phyloP scores from a whole-genome alignment of 2,888 invertebrate species.

The Steinernema hermaphroditum region DNA sequence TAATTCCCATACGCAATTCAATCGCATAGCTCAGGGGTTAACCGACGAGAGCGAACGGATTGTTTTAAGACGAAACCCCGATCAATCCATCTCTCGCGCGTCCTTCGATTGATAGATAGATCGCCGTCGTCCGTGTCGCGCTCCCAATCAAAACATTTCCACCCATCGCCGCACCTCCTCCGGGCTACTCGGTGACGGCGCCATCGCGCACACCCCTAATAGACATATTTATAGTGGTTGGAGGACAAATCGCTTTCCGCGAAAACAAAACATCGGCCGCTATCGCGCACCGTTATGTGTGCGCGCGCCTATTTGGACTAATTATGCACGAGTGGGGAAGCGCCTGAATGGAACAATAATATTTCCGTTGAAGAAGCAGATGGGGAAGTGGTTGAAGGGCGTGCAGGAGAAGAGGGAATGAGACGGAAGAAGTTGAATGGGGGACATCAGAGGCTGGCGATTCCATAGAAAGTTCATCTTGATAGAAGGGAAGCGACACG shows the following conservation, averaged over 20 bases:
- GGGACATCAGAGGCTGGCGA: no score
- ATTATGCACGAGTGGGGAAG: constrained; percentile 26
- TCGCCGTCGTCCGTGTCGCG: neutral
- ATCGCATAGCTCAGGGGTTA: constrained; percentile 23
- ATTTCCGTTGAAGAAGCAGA: constrained; percentile 19
- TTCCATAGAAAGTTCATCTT: neutral
- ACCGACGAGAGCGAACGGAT: neutral
- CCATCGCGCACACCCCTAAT: neutral
- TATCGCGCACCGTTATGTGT: constrained; percentile 7
- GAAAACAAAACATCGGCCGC: constrained; percentile 20
- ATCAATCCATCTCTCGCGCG: constrained; percentile 29
- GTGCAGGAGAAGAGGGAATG: neutral
- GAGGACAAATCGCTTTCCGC: constrained; percentile 22
- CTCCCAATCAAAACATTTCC: constrained; percentile 29
- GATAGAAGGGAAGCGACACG: neutral
- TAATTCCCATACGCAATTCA: constrained; percentile 14
- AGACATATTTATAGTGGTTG: constrained; percentile 21
- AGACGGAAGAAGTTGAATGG: neutral
- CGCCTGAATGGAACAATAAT: constrained; percentile 23
- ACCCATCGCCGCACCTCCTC: neutral
- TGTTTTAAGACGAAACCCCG: constrained; percentile 3
- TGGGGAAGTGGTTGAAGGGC: constrained; percentile 14
- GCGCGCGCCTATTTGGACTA: constrained; percentile 25
- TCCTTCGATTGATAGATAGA: constrained; percentile 22
- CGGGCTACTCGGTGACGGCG: no score